Conservation (phyloP, 2,113 vertebrate species). For the Sphaerodactylus townsendi region DNA sequence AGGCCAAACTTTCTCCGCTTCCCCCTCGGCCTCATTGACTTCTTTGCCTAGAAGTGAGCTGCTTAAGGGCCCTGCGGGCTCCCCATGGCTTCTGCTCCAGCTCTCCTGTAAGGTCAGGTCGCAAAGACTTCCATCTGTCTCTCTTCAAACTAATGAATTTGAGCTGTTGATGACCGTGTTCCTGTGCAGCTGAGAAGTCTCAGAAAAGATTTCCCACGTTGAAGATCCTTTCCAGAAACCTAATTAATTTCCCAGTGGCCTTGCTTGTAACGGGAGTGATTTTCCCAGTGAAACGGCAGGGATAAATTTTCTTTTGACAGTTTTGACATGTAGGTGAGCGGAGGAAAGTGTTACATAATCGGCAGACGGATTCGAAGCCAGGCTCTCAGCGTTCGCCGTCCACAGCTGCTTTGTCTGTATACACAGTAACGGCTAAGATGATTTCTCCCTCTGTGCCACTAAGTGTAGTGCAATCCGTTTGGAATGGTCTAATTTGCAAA, state of each 20-base stretch:
- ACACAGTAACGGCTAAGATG: not conserved
- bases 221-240: conserved; percentile 55
- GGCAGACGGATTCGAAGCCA: not conserved
- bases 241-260: conserved; percentile 53
- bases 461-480: not conserved
- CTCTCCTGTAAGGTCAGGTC: conserved; percentile 1
- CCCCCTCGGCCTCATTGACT: not conserved
- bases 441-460: not conserved
- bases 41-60: not conserved
- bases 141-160: conserved; percentile 51
- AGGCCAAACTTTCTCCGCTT: not conserved
- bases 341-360: conserved; percentile 19
- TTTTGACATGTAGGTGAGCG: conserved; percentile 30
- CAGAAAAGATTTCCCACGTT: conserved; percentile 58
- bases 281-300: conserved; percentile 40
- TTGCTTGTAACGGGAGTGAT: conserved; percentile 43
- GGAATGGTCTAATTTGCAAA: not conserved
- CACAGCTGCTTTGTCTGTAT: not conserved
- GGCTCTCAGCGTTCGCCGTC: not conserved
- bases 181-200: conserved; percentile 63
- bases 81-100: not conserved
- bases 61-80: not conserved
- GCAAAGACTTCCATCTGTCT: conserved; percentile 52
- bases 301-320: not conserved
- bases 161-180: conserved; percentile 58